These are phyloP conservation scores for Okapia johnstoni DNA, from an alignment of 2,113 vertebrate genomes.

Conservation along the genomic window DNA sequence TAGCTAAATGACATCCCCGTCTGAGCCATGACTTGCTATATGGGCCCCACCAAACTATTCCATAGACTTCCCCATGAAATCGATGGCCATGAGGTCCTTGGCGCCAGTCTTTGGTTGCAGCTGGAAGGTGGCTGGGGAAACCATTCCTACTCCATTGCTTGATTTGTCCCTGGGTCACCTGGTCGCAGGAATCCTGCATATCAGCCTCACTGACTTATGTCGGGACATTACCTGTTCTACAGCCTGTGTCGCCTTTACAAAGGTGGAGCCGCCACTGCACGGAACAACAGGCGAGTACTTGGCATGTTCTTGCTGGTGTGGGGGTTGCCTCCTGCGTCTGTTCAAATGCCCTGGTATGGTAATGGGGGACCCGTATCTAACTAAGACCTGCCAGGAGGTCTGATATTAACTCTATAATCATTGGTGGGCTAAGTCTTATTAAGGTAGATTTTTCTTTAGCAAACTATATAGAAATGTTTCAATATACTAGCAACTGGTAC, in stretches of 20 bases:
- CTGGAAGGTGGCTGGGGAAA: neutral
- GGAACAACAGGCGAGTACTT: neutral
- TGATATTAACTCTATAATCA: neutral
- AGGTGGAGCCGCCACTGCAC: rapidly evolving
- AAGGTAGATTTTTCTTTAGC: neutral
- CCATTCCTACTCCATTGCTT: rapidly evolving
- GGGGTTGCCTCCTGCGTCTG: neutral
- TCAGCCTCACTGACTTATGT: neutral
- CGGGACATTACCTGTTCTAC: neutral
- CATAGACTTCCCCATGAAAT: neutral
- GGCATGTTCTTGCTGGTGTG: neutral
- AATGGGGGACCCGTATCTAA: too few species aligned
- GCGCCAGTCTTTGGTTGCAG: neutral
- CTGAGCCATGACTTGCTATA: neutral
- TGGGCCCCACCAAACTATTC: neutral
- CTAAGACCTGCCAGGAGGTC: neutral
- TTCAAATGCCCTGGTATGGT: neutral
- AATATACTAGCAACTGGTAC: neutral
- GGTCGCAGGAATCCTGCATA: neutral
- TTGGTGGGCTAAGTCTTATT: neutral
- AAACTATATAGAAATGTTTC: neutral
- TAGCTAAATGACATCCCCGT: neutral
- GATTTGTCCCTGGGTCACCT: neutral
- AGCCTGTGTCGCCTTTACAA: too few species aligned
- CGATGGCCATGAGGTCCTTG: neutral